Conservation (phyloP, 2,797 vertebrate genomes). For the Xiphorhynchus erythropygius region DNA sequence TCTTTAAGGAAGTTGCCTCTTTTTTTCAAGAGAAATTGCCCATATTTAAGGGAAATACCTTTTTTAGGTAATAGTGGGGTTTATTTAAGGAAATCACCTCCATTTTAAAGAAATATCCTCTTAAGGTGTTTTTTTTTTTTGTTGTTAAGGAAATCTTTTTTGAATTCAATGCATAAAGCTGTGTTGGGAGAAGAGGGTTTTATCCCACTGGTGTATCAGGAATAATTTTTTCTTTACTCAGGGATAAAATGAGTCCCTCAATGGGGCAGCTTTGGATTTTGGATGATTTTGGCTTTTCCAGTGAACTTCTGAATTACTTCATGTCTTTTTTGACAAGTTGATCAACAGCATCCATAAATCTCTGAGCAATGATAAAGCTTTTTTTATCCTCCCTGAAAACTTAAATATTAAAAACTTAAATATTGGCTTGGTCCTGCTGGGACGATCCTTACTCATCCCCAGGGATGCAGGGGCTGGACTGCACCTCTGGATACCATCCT, state of each 20-base stretch:
- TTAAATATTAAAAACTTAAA: neutral
- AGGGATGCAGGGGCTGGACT: neutral
- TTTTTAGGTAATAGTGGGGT: neutral
- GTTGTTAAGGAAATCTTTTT: neutral
- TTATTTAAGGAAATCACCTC: neutral
- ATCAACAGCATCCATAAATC: neutral
- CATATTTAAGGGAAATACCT: neutral
- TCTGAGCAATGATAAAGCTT: rapidly evolving
- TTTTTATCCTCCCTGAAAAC: neutral
- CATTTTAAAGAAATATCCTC: neutral
- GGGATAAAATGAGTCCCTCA: neutral
- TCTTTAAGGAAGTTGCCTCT: neutral
- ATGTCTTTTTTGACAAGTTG: neutral
- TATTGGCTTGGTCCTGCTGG: neutral
- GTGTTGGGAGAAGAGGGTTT: neutral
- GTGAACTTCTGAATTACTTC: neutral
- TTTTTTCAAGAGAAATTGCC: neutral
- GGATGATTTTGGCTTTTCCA: neutral
- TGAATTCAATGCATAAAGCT: neutral
- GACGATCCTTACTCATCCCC: neutral
- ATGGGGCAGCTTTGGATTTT: neutral
- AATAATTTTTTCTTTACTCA: neutral
- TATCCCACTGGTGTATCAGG: neutral
- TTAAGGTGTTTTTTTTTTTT: neutral
- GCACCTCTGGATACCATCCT: rapidly evolving